phyloP scores from a whole-genome alignment of 2,888 invertebrate genomes.

The Drosophila rellima region DNA sequence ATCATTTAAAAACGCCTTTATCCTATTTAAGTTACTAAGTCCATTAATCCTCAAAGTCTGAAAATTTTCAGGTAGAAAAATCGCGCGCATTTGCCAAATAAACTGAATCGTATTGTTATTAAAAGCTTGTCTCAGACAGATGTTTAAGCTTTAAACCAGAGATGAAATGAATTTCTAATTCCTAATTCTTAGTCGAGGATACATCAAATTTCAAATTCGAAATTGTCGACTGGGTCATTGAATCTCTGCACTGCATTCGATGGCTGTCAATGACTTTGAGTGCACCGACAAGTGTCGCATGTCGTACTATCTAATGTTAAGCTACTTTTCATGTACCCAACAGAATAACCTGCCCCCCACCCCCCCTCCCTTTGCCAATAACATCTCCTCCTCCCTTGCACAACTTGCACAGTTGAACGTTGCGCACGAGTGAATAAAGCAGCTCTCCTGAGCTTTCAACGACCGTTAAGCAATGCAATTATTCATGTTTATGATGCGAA shows the following conservation, averaged over 20 bases:
- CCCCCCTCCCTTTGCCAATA: neutral
- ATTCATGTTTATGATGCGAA: conserved; percentile 78
- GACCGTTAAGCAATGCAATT: conserved; percentile 77
- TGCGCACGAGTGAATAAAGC: conserved; percentile 56
- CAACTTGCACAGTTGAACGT: conserved; percentile 30
- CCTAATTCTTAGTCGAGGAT: neutral
- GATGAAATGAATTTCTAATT: conserved; percentile 26
- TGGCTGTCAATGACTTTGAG: conserved; percentile 64
- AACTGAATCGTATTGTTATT: too few species aligned
- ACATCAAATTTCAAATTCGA: conserved; percentile 23
- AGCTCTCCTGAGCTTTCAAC: conserved; percentile 70
- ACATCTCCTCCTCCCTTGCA: neutral
- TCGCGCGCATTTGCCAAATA: neutral
- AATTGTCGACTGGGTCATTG: conserved; percentile 32
- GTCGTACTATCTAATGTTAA: conserved; percentile 72
- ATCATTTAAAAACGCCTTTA: neutral
- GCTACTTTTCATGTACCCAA: conserved; percentile 77
- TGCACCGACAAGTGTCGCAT: conserved; percentile 70
- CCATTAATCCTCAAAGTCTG: neutral
- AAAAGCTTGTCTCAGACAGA: too few species aligned
- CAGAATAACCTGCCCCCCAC: neutral
- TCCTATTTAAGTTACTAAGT: neutral
- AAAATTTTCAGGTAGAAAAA: neutral
- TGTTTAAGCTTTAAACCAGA: too few species aligned
- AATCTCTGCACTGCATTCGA: conserved; percentile 37